Conservation (phyloP, 2,113 vertebrate genomes). For the Sminthopsis crassicaudata region DNA sequence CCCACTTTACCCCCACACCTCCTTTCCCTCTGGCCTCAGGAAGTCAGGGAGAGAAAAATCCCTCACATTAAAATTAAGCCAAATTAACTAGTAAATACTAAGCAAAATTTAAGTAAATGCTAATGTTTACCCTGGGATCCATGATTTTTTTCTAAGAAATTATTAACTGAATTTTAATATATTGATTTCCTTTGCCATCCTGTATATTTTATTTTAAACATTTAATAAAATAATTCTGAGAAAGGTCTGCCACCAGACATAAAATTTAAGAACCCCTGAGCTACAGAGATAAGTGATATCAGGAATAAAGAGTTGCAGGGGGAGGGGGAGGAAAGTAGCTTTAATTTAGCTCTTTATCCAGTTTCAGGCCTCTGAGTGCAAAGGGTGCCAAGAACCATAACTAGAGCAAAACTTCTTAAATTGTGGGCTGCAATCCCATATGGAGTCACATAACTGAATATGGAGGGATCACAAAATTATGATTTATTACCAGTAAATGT, state of each 20-base stretch:
- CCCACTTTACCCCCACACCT: not conserved
- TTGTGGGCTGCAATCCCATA: too few relatives aligned
- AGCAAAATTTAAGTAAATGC: not conserved
- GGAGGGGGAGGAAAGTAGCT: not conserved
- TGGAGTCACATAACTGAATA: too few relatives aligned
- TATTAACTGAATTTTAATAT: not conserved
- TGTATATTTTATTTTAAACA: not conserved
- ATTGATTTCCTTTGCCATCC: not conserved
- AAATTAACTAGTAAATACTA: not conserved
- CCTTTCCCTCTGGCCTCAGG: not conserved
- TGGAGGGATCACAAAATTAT: too few relatives aligned
- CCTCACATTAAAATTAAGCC: not conserved
- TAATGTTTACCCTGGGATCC: not conserved
- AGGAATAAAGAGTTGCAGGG: not conserved
- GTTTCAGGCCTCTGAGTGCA: not conserved
- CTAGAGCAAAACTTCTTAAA: too few relatives aligned
- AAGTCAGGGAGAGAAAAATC: not conserved
- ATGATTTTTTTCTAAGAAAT: not conserved
- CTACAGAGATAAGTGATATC: not conserved
- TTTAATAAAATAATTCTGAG: not conserved
- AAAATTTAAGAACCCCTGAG: not conserved
- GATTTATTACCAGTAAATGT: too few relatives aligned
- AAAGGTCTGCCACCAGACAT: not conserved
- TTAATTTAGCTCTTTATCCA: not conserved
- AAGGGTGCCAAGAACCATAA: not conserved